Percentiles rank a stretch among this genome's conserved stretches.
Conservation (phyloP, 2,797 vertebrate species). For the Sternarchorhynchus goeldii region DNA sequence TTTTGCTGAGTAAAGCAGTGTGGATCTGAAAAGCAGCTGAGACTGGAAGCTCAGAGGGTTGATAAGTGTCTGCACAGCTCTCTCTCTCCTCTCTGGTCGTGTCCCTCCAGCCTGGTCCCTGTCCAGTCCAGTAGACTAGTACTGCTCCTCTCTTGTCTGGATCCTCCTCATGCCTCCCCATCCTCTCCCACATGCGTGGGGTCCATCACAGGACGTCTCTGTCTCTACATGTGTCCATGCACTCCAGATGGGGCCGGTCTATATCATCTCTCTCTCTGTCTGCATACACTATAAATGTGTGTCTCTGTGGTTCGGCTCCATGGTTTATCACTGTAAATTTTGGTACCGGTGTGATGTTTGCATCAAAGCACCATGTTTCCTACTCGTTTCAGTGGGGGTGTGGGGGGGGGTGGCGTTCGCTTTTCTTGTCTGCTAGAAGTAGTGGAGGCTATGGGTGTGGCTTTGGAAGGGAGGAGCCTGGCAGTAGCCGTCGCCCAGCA, state of each 20-base stretch:
- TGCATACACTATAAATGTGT: constrained; percentile 41
- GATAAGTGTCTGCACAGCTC: constrained; percentile 55
- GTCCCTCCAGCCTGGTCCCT: constrained; percentile 71
- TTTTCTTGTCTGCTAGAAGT: constrained; percentile 57
- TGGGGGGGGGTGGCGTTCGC: constrained; percentile 47
- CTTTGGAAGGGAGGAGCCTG: constrained; percentile 62
- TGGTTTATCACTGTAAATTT: constrained; percentile 42
- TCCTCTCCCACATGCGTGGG: not conserved
- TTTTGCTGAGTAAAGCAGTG: constrained; percentile 1
- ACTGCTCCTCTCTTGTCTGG: constrained; percentile 62
- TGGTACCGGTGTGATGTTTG: constrained; percentile 45
- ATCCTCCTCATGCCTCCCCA: constrained; percentile 41
- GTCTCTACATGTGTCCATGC: constrained; percentile 29
- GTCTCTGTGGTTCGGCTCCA: constrained; percentile 41
- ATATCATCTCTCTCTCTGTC: constrained; percentile 30
- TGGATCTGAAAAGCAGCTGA: constrained; percentile 58
- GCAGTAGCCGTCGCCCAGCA: not conserved
- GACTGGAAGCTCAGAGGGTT: constrained; percentile 68
- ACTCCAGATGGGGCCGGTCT: constrained; percentile 35
- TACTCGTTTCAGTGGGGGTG: constrained; percentile 48
- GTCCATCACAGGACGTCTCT: not conserved
- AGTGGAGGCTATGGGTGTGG: constrained; percentile 55
- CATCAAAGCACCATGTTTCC: constrained; percentile 38
- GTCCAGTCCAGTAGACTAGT: constrained; percentile 78
- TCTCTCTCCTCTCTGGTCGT: constrained; percentile 56